Conservation (phyloP, 2,113 vertebrate genomes). For the Crotalus tigris region DNA sequence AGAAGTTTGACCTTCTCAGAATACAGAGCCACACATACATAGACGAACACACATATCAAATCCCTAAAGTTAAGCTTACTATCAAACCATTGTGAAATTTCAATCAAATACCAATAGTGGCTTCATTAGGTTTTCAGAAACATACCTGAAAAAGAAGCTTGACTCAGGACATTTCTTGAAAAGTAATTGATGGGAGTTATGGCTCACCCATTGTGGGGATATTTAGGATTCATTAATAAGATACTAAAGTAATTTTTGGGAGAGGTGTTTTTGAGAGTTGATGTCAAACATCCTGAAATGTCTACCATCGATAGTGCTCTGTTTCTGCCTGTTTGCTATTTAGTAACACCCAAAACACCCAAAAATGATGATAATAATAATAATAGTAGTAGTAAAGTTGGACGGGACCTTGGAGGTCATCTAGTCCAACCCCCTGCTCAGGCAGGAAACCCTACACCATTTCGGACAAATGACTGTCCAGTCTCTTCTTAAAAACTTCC, state of each 20-base stretch:
- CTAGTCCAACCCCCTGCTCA: too few species aligned
- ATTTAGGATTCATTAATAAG: conserved; percentile 17
- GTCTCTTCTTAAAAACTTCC: too few species aligned
- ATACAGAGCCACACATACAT: background rate
- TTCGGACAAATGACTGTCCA: too few species aligned
- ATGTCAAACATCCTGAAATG: conserved; percentile 15
- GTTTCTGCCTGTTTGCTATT: background rate
- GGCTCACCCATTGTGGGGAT: background rate
- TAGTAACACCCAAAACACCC: background rate
- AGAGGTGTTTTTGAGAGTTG: background rate
- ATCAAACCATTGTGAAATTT: background rate
- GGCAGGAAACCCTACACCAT: too few species aligned
- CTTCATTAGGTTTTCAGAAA: background rate
- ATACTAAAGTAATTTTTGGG: background rate
- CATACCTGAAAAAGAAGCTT: background rate
- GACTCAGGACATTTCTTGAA: background rate
- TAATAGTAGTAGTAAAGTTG: too few species aligned
- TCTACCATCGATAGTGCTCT: background rate
- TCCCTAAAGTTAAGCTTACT: background rate
- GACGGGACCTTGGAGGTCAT: too few species aligned
- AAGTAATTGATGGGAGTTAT: background rate
- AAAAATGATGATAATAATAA: background rate
- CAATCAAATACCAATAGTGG: background rate
- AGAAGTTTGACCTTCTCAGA: background rate
- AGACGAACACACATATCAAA: background rate